Percentiles rank a stretch among this genome's conserved stretches.
phyloP scores from a whole-genome alignment of 2,113 vertebrate species.

The Camarhynchus parvulus region DNA sequence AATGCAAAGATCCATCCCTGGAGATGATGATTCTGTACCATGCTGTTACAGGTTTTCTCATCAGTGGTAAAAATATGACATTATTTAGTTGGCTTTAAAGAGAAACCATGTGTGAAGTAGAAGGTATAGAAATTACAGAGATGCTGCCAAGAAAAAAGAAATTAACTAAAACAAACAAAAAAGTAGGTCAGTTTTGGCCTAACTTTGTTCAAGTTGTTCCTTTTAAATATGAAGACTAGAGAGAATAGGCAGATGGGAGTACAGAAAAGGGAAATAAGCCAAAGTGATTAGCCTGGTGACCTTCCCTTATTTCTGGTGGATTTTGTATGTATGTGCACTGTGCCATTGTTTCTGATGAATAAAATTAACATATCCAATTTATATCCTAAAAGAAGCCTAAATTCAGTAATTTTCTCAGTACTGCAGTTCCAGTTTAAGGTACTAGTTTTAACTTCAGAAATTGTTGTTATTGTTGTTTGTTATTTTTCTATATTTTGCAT shows the following conservation, averaged over 20 bases:
- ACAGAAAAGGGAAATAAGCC: slow-evolving; percentile 54
- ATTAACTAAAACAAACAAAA: background rate
- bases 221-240: slow-evolving; percentile 1
- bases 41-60: background rate
- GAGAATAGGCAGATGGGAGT: slow-evolving; percentile 47
- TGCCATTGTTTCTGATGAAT: slow-evolving; percentile 60
- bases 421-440: background rate
- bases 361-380: slow-evolving; percentile 68
- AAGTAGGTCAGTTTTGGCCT: slow-evolving; percentile 6
- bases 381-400: slow-evolving; percentile 28
- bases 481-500: background rate
- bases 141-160: slow-evolving; percentile 12
- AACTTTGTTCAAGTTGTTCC: slow-evolving; percentile 1
- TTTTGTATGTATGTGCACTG: slow-evolving; percentile 56
- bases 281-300: slow-evolving; percentile 55
- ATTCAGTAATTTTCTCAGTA: background rate
- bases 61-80: background rate
- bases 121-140: slow-evolving; percentile 1
- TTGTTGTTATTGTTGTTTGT: slow-evolving; percentile 7
- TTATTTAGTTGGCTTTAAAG: slow-evolving; percentile 14
- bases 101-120: background rate
- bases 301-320: slow-evolving; percentile 44
- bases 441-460: slow-evolving; percentile 1
- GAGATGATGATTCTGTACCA: background rate
- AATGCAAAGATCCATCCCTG: background rate